Evolutionary conservation across 2,113 vertebrate genomes (phyloP).

Genomic region (Pelodiscus sinensis): DNA sequence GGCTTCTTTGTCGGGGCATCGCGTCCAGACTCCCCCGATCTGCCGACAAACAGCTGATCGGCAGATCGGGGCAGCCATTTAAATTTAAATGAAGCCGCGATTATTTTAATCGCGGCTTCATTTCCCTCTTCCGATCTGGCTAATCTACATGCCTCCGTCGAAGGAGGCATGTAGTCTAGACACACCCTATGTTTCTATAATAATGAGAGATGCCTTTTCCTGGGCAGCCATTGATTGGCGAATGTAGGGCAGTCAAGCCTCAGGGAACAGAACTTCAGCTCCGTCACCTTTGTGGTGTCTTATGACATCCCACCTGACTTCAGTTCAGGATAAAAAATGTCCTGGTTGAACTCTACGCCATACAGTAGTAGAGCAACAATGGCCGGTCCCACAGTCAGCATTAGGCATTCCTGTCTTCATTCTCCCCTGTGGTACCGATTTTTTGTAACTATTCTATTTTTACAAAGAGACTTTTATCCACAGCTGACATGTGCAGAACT

Average conservation of each 20-base stretch:
- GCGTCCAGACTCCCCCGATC: too few relatives aligned
- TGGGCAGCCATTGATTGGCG: conserved; percentile 23
- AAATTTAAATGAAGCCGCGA: too few relatives aligned
- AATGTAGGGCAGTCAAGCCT: conserved; percentile 54
- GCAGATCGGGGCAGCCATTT: too few relatives aligned
- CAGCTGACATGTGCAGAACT: conserved; percentile 58
- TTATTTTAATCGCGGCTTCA: too few relatives aligned
- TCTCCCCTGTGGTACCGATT: conserved; percentile 10
- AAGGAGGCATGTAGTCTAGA: too few relatives aligned
- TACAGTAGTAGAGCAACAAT: not conserved
- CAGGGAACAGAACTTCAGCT: conserved; percentile 10
- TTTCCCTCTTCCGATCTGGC: too few relatives aligned
- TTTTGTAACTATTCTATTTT: conserved; percentile 51
- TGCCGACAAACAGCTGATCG: too few relatives aligned
- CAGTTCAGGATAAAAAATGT: not conserved
- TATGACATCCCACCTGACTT: not conserved
- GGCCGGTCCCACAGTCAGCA: not conserved
- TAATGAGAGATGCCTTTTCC: conserved; percentile 47
- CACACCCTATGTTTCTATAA: conserved; percentile 61
- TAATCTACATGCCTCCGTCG: too few relatives aligned
- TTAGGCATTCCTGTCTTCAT: conserved; percentile 15
- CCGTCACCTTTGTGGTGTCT: conserved; percentile 34
- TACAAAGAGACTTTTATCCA: conserved; percentile 63
- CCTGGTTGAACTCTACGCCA: conserved; percentile 58
- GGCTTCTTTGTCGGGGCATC: too few relatives aligned